These are phyloP conservation scores for Pocillopora grandis DNA, from an alignment of 92 coral and sea anemone genomes.

Conservation along the genomic window DNA sequence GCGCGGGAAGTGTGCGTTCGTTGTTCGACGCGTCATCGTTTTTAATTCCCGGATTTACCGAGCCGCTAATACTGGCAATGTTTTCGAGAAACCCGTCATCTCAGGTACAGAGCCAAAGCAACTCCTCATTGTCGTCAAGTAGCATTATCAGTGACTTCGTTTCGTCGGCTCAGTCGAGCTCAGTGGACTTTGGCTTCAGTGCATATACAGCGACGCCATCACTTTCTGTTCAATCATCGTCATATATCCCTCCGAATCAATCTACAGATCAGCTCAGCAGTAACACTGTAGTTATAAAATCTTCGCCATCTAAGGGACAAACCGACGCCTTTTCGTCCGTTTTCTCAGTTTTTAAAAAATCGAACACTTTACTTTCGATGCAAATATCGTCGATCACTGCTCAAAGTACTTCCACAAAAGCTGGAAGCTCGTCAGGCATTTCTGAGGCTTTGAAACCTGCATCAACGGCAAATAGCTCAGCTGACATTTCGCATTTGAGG, in stretches of 20 bases:
- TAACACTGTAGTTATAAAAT: neutral
- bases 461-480: neutral
- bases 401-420: neutral
- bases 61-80: slow-evolving; percentile 19
- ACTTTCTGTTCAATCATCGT: neutral
- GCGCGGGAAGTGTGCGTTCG: slow-evolving; percentile 25
- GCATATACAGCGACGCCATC: neutral
- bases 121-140: slow-evolving; percentile 4
- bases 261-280: neutral
- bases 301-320: slow-evolving; percentile 1
- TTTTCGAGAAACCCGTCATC: slow-evolving; percentile 32
- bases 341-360: neutral
- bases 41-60: slow-evolving; percentile 30
- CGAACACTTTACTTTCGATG: neutral
- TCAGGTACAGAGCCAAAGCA: slow-evolving; percentile 6
- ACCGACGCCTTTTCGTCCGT: slow-evolving; percentile 1
- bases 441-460: neutral
- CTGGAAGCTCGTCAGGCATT: neutral
- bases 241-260: neutral
- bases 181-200: neutral
- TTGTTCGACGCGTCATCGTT: slow-evolving; percentile 31
- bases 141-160: neutral
- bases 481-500: no score
- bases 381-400: neutral
- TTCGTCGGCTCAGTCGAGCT: neutral